Base-by-base conservation (phyloP, 2,888 invertebrate genomes). In the Dicyrtoma fusca region DNA sequence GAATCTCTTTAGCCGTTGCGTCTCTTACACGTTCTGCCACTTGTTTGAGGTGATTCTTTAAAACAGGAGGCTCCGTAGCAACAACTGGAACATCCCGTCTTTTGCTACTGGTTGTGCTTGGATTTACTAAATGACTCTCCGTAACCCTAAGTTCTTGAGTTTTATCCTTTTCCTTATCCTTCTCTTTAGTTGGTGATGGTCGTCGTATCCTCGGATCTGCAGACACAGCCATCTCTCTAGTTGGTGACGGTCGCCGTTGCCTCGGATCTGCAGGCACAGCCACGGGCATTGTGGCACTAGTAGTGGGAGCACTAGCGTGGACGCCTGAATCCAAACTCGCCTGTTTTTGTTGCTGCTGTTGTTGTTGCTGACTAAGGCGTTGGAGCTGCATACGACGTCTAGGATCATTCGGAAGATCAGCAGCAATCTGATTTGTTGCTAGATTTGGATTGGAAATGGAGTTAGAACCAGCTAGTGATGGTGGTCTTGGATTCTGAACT, bases 351-450 rank as follows among this genome's bases (percentile, higher is more conserved):
- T 34, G 23, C 61, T 65, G 70, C 21, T 44, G 55, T 34, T 63
- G 55, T 42, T 71, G 71, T 42, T 47, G 42, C 45, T 65, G 55
- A 21, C 42, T 44, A 34, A 55, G 55, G n/a, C 71, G 17, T 47
- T 71, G 55, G 1, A 71, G 17, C 26, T 65, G 64, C 1, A 21
- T 49, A 21, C 63, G 59, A 13, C 71, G 55, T 34, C 74, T 53
- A 8, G 74, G 74, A 23, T 74, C 74, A 42, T 42, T 64, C 11
- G 74, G 71, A 11, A 70, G 69, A 25, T 72, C 70, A 14, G 73
- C 71, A 4, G 57, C 62, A 44, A 73, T 75, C 65, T 75, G 73
- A 64, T 73, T 75, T 14, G 73, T 69, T 14, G 72, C 73, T 44
- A 73, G 49, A 19, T 47, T 62, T 1, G 73, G 69, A 62, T 73